Evolutionary conservation across 2,888 invertebrate genomes (phyloP), one percentile per base, ranked within the genome.

Genomic region (Leptopilina syphax): DNA sequence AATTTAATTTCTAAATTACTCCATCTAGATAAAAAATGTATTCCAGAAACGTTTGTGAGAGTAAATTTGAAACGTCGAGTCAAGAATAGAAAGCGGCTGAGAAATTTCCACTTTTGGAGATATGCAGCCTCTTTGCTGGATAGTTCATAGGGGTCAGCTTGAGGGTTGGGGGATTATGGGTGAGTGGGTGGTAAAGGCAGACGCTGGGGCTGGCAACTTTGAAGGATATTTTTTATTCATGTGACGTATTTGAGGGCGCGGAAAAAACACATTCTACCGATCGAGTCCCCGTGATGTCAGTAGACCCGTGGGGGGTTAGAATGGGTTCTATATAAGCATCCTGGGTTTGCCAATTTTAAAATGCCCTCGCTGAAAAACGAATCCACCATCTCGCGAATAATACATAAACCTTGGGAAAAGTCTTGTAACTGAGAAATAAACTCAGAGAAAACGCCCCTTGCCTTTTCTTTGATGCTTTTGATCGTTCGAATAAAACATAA

Each of bases 161-260:
- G 80, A 65, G 81, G 81, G 83, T 80, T 79, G 77, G 81, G 68
- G 82, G 68, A 79, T 82, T 81, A 65, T 82, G 81, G 79, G 77
- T 80, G 78, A 77, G 81, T 80, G 81, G 79, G 77, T 79, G 67
- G 78, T 65, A 77, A 79, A 70, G 80, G 82, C 82, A 86, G 87
- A 87, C 85, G 87, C 87, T 87, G 85, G 87, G 87, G 87, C 87
- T 86, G 87, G 90, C 88, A 90, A 89, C 87, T 91, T 91, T 90
- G 90, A 91, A 90, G 90, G 90, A 90, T 89, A 91, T 91, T 91
- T 90, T 90, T 91, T 91, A 91, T 91, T 91, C 90, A 91, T 91
- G 90, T 86, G 90, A 91, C 90, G 91, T 89, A 89, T 89, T 89
- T 87, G 89, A 91, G 91, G 88, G 90, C 87, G 90, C 87, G 89